Percentiles rank a stretch among this genome's conserved stretches.
phyloP scores from a whole-genome alignment of 2,113 vertebrate genomes.

The Perccottus glenii region DNA sequence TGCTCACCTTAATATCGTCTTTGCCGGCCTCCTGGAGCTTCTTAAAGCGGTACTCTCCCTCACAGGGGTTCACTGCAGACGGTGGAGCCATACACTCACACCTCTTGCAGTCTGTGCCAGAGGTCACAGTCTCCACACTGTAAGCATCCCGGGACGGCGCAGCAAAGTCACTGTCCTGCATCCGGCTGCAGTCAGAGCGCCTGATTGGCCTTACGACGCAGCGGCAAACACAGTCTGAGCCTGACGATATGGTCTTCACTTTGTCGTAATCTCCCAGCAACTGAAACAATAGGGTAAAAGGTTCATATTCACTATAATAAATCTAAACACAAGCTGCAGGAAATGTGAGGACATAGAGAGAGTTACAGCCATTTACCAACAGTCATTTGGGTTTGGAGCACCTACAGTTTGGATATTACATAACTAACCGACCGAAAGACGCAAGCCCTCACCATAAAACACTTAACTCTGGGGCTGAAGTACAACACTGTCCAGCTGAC shows the following conservation, averaged over 20 bases:
- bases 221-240: constrained; percentile 89
- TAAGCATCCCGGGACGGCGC: constrained; percentile 82
- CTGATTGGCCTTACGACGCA: constrained; percentile 90
- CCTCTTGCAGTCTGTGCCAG: constrained; percentile 89
- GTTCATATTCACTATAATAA: neutral
- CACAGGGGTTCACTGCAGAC: constrained; percentile 91
- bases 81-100: constrained; percentile 91
- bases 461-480: constrained; percentile 24
- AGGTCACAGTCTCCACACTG: constrained; percentile 92
- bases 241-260: constrained; percentile 91
- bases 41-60: constrained; percentile 91
- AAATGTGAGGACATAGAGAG: constrained; percentile 27
- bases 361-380: constrained; percentile 29
- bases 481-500: constrained; percentile 29
- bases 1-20: constrained; percentile 85
- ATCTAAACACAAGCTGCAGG: neutral
- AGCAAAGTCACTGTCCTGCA: constrained; percentile 65
- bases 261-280: constrained; percentile 94
- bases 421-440: constrained; percentile 54
- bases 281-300: constrained; percentile 49
- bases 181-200: constrained; percentile 83
- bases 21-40: constrained; percentile 87
- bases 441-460: constrained; percentile 24
- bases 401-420: constrained; percentile 49
- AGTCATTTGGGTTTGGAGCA: constrained; percentile 51